Evolutionary conservation across 2,113 vertebrate species (phyloP), one percentile per base, ranked within the genome.

Genomic region (Mirza zaza): DNA sequence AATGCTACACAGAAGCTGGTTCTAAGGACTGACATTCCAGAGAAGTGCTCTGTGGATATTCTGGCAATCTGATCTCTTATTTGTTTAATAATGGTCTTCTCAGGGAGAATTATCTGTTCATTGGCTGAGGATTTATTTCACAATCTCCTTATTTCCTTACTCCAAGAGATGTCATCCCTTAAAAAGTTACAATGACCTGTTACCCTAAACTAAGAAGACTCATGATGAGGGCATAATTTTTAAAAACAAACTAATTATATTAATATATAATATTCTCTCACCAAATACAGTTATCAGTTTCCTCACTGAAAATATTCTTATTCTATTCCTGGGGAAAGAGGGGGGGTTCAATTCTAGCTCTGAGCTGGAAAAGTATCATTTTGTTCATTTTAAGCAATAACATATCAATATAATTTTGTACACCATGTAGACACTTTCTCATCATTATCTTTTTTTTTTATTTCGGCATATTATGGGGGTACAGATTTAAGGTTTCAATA

Each of bases 31-130:
- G 36, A 57, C 65, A 6, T 85, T 91, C 83, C 77, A 91, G 45
- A 89, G 48, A 94, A 79, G 21, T 48, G 13, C 23, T 94, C 67
- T 91, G 29, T 86, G 90, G 68, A 3, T 77, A 70, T 86, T 88
- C 79, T 89, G 67, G 17, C 86, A 91, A 27, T 81, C 32, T 91
- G 27, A 91, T 77, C 75, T 84, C 52, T 52, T 86, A 61, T 79
- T 91, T 93, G n/a, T 71, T 94, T 94, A 85, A 93, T 96, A 95
- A 85, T 70, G 27, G 32, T 81, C 65, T 27, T 95, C 92, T 96
- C 59, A 94, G 90, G 93, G 88, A 95, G 45, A 96, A 85, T 67
- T 83, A 36, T 92, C 75, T 95, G 76, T 85, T 96, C n/a, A 36
- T 84, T 76, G 55, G 17, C 29, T 85, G 23, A 86, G 23, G 48